Evolutionary conservation across 2,888 invertebrate species (phyloP).

Genomic region (Gari tellinella): DNA sequence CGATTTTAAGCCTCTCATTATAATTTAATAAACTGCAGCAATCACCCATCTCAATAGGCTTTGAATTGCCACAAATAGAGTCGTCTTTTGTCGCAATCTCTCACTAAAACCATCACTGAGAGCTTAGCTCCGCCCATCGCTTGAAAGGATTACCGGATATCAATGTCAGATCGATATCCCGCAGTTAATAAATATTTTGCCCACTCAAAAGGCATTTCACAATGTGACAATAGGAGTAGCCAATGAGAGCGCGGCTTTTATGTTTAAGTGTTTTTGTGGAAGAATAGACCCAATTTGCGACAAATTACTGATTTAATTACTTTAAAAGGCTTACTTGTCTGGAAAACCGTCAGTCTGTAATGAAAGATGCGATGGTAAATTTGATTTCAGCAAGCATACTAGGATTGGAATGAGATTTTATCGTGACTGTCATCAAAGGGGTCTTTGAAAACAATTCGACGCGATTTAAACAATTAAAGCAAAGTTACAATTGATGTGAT

Average conservation of each 20-base stretch:
- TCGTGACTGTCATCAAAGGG: background rate
- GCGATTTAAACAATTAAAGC: background rate
- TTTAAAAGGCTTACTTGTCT: constrained; percentile 25
- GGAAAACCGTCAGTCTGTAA: no score
- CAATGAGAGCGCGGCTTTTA: constrained; percentile 47
- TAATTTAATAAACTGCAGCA: constrained; percentile 60
- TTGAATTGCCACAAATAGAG: constrained; percentile 11
- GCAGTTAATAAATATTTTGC: constrained; percentile 52
- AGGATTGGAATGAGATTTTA: background rate
- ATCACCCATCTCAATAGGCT: constrained; percentile 24
- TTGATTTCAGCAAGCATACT: no score
- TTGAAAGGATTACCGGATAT: constrained; percentile 50
- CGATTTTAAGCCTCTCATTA: constrained; percentile 51
- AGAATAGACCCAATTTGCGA: constrained; percentile 47
- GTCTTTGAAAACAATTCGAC: background rate
- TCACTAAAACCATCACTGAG: constrained; percentile 6
- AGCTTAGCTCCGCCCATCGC: constrained; percentile 47
- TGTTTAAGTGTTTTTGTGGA: constrained; percentile 35
- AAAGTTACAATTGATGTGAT: background rate
- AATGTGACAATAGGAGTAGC: constrained; percentile 41
- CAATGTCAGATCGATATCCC: constrained; percentile 52
- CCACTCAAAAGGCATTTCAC: constrained; percentile 47
- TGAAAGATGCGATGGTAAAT: no score
- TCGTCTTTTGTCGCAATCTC: constrained; percentile 10
- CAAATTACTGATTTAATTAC: constrained; percentile 56